Evolutionary conservation across 2,888 invertebrate species (phyloP), one percentile per base, ranked within the genome.

Genomic region (Adelphocoris suturalis): DNA sequence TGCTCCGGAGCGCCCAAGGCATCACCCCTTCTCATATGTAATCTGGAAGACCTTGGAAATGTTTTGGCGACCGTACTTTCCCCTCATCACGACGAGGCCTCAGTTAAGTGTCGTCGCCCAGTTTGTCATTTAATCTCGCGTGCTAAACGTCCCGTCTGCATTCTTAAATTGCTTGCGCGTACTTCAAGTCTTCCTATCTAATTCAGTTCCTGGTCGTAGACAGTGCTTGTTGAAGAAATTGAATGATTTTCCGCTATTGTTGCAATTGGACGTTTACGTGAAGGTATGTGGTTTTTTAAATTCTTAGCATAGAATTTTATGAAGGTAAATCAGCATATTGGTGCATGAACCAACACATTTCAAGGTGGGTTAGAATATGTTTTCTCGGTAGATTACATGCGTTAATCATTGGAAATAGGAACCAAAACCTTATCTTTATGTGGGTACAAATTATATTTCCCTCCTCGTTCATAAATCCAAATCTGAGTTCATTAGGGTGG

Each of bases 61-160:
- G 68, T 68, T 68, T 68, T 68, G 68, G n/a, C 68, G 68, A 12
- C 9, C 68, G 23, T 68, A 68, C 68, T 78, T 78, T 78, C 78
- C 78, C 37, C 28, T 19, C 78, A 78, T 37, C 16, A 46, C 47
- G 28, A 37, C 27, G 78, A 47, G 68, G 68, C n/a, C 68, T 37
- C 37, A 28, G 76, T 76, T 28, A 37, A 46, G 78, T 78, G 78
- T 78, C 78, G 78, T 78, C 46, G 14, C 78, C 19, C 78, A 78
- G 78, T 78, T 78, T 28, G 76, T 7, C n/a, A 16, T 46, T 37
- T 46, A 78, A 46, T 78, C 23, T 68, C 23, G 23, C 68, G 68
- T 68, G 68, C 19, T 23, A 27, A 23, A 68, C 68, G 27, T 27
- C 68, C 23, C 68, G 23, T 23, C 68, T 23, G 23, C 23, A 68